Conservation (phyloP, 2,797 vertebrate species). For the Phataginus tricuspis region DNA sequence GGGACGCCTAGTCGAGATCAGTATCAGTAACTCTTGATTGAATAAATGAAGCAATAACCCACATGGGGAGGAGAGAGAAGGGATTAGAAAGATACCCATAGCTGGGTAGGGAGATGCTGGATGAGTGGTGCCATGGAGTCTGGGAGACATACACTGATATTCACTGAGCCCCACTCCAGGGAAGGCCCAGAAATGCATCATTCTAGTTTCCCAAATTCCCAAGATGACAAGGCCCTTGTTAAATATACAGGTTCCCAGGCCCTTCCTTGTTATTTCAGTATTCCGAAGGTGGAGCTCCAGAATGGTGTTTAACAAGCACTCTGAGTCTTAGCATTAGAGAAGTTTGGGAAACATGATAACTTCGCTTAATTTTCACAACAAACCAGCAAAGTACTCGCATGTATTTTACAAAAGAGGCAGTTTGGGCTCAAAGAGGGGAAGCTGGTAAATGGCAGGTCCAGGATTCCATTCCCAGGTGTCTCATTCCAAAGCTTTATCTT, state of each 20-base stretch:
- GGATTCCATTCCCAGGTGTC: neutral
- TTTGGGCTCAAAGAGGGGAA: neutral
- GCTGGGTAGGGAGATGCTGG: neutral
- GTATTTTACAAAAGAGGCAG: constrained; percentile 1
- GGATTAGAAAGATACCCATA: neutral
- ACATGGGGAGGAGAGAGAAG: neutral
- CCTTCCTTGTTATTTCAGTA: neutral
- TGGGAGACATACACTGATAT: neutral
- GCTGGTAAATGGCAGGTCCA: neutral
- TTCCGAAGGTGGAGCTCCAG: neutral
- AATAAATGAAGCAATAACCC: neutral
- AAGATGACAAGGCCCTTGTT: neutral
- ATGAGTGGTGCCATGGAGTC: too few relatives aligned
- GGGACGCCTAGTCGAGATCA: neutral
- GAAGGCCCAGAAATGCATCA: neutral
- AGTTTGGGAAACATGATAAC: neutral
- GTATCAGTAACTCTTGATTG: neutral
- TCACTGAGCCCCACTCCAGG: neutral
- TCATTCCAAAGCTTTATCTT: neutral
- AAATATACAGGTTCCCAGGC: neutral
- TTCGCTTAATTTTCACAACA: neutral
- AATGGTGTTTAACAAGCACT: neutral
- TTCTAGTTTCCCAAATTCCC: neutral
- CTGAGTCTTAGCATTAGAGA: neutral
- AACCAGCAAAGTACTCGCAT: neutral